Evolutionary conservation across 2,888 invertebrate genomes (phyloP), one percentile per base, ranked within the genome.

Genomic region (Amphipyra berbera): DNA sequence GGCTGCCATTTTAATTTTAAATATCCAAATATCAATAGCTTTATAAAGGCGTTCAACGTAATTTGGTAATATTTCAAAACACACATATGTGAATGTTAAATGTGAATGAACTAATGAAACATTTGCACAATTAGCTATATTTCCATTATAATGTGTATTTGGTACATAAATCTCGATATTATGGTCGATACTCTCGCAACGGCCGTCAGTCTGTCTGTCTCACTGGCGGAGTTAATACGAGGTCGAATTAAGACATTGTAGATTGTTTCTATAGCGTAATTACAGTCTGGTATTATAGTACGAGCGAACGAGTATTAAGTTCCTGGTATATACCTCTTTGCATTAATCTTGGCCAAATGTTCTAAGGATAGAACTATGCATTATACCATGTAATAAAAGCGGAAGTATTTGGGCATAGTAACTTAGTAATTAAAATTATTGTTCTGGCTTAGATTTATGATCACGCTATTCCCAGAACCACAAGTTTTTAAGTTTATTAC

Each of bases 161-260:
- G 21, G 38, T 49, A 52, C 61, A 52, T 52, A 65, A 70, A 64
- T 57, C 76, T 63, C 35, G 9, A 55, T 55, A 58, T 42, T 49
- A 44, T n/a, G 7, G 30, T 30, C 30, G 4, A 30, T 30, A 30
- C 30, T 30, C 30, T 30, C 30, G 30, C 30, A 30, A 30, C 6
- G 30, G 56, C 37, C 27, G 37, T 8, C 37, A 37, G 37, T 37
- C 45, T 0, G 10, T 44, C 27, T 48, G 49, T 40, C 50, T 57
- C 14, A 9, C 45, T 37, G 44, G 21, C 52, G 59, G 27, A 21
- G 56, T 64, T 42, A 46, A 53, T 45, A 65, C 79, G 57, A 76
- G 77, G 77, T 56, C 65, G n/a, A 44, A 72, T 40, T 49, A 60
- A 67, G 45, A 65, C 55, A 75, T 53, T 65, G 61, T 54, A 48